phyloP scores from a whole-genome alignment of 2,888 invertebrate species.

The Rhimphoctona megacephalus region DNA sequence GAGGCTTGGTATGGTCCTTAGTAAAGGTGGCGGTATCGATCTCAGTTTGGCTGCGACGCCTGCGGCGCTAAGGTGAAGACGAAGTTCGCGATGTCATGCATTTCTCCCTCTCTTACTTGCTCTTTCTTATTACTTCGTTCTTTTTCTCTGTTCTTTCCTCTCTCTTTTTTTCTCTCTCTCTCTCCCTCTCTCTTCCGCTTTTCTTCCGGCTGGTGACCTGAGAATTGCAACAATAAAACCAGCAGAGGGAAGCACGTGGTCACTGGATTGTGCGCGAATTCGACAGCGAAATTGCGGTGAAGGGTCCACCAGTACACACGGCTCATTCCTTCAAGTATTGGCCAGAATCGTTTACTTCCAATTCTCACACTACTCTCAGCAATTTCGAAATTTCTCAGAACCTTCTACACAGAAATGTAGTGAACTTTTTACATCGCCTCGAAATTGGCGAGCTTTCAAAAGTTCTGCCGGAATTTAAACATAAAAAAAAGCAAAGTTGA shows the following conservation, averaged over 20 bases:
- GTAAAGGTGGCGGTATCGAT: slow-evolving; percentile 51
- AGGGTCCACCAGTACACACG: slow-evolving; percentile 1
- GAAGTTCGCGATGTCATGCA: slow-evolving; percentile 29
- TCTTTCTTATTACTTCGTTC: not conserved
- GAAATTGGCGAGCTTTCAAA: not conserved
- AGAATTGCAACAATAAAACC: slow-evolving; percentile 13
- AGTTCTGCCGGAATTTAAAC: not conserved
- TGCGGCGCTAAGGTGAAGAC: slow-evolving; percentile 43
- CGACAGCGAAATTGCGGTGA: slow-evolving; percentile 28
- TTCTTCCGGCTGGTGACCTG: slow-evolving; percentile 29
- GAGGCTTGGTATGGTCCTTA: slow-evolving; percentile 29
- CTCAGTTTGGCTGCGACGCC: slow-evolving; percentile 54
- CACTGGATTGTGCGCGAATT: slow-evolving; percentile 32
- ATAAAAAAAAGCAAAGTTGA: not conserved
- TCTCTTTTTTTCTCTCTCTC: not conserved
- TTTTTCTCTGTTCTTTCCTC: not conserved
- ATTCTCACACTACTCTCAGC: not conserved
- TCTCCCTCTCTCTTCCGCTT: not conserved
- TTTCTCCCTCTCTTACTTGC: slow-evolving; percentile 18
- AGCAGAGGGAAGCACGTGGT: slow-evolving; percentile 20
- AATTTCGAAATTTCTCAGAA: not conserved
- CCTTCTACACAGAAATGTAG: not conserved
- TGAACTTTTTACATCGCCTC: not conserved
- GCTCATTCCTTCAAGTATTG: not conserved
- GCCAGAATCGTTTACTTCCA: not conserved